Percentiles rank a stretch among this genome's conserved stretches.
These are phyloP conservation scores for Pemphigus obesinymphae DNA, from an alignment of 1,140 invertebrate species.

Conservation along the genomic window DNA sequence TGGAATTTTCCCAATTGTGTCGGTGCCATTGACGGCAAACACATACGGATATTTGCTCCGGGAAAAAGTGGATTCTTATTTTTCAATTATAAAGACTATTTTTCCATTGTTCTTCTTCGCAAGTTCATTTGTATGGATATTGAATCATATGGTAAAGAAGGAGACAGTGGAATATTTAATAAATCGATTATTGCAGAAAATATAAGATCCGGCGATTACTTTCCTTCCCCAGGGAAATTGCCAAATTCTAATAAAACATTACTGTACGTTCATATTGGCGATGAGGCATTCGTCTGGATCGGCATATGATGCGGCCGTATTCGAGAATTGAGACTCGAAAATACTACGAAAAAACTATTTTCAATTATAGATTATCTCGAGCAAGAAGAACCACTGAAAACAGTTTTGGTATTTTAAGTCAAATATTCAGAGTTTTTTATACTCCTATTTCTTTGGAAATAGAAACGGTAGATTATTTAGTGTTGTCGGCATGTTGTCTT, in stretches of 20 bases:
- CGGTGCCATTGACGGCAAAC: too few species aligned
- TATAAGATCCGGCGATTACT: not conserved
- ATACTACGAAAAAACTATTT: not conserved
- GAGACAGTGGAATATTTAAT: not conserved
- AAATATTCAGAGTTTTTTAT: not conserved
- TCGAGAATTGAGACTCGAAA: not conserved
- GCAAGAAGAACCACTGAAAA: too few species aligned
- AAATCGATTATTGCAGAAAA: not conserved
- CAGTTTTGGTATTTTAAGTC: too few species aligned
- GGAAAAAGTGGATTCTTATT: too few species aligned
- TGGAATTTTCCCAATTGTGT: conserved; percentile 53
- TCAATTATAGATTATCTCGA: not conserved
- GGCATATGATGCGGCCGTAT: not conserved
- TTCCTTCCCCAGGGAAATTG: not conserved
- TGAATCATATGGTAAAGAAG: not conserved
- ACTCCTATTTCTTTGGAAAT: not conserved
- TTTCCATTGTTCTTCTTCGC: not conserved
- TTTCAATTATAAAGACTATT: conserved; percentile 52
- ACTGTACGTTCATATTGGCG: not conserved
- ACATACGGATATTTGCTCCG: too few species aligned
- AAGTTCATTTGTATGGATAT: not conserved
- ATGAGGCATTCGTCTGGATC: not conserved
- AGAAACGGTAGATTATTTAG: not conserved
- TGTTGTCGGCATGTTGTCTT: not conserved
- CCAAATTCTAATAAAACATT: not conserved